Percentiles rank a stretch among this genome's conserved stretches.
phyloP scores from a whole-genome alignment of 2,888 invertebrate species.

The Parnassius glacialis region DNA sequence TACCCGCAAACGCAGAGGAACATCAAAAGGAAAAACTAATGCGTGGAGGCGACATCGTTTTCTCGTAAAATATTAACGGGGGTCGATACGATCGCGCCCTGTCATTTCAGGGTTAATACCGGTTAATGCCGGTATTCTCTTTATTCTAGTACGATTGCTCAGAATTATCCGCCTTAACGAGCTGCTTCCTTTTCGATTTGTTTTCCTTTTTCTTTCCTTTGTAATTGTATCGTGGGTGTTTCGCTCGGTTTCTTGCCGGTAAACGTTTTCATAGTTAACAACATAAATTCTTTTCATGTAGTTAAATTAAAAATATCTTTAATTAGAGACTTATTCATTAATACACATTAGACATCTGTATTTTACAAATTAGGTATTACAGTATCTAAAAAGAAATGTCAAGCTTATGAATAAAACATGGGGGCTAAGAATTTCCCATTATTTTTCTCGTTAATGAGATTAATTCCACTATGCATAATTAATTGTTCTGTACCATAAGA shows the following conservation, averaged over 20 bases:
- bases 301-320: background rate
- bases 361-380: background rate
- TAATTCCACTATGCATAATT: too few species aligned
- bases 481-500: too few species aligned
- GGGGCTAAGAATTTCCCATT: too few species aligned
- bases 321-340: background rate
- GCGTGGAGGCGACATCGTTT: conserved; percentile 64
- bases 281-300: conserved; percentile 7
- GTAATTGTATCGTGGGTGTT: conserved; percentile 26
- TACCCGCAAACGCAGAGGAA: conserved; percentile 60
- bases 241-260: conserved; percentile 11
- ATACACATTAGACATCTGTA: background rate
- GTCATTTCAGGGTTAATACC: conserved; percentile 68
- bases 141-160: conserved; percentile 53
- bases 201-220: conserved; percentile 20
- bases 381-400: too few species aligned
- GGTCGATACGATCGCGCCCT: conserved; percentile 55
- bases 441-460: too few species aligned
- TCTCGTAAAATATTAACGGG: conserved; percentile 71
- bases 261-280: conserved; percentile 19
- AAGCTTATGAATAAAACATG: too few species aligned
- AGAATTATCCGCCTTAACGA: conserved; percentile 58
- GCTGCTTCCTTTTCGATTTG: conserved; percentile 32
- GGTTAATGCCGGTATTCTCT: conserved; percentile 58
- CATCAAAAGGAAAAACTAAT: conserved; percentile 77